phyloP scores from a whole-genome alignment of 1,140 invertebrate genomes.

The Paramacrobiotus metropolitanus region DNA sequence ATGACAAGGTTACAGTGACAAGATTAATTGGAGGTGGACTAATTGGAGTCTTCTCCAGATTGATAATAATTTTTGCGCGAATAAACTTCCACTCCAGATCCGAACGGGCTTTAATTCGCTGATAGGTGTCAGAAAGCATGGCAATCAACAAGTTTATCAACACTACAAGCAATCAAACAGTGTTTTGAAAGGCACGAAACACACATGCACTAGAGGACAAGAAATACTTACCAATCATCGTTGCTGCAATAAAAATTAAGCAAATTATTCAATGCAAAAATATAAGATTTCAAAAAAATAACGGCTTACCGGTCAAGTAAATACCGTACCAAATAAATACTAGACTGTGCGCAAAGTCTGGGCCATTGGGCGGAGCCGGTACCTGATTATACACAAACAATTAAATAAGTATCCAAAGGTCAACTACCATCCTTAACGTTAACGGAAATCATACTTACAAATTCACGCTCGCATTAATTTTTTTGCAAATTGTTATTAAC shows the following conservation, averaged over 20 bases:
- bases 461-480: no score
- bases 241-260: neutral
- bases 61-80: slow-evolving; percentile 84
- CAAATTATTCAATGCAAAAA: neutral
- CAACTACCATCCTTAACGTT: no score
- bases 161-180: slow-evolving; percentile 31
- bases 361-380: no score
- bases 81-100: slow-evolving; percentile 99
- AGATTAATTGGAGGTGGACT: slow-evolving; percentile 91
- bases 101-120: slow-evolving; percentile 92
- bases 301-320: neutral
- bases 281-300: neutral
- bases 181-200: no score
- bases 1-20: slow-evolving; percentile 40
- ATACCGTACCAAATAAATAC: neutral
- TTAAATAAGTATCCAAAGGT: no score
- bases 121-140: slow-evolving; percentile 99
- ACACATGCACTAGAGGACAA: no score
- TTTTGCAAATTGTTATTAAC: no score
- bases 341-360: neutral
- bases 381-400: no score
- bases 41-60: slow-evolving; percentile 92
- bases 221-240: neutral
- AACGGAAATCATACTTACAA: no score
- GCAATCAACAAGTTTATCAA: slow-evolving; percentile 95